phyloP scores from a whole-genome alignment of 2,888 invertebrate species.

The Girardia tigrina region DNA sequence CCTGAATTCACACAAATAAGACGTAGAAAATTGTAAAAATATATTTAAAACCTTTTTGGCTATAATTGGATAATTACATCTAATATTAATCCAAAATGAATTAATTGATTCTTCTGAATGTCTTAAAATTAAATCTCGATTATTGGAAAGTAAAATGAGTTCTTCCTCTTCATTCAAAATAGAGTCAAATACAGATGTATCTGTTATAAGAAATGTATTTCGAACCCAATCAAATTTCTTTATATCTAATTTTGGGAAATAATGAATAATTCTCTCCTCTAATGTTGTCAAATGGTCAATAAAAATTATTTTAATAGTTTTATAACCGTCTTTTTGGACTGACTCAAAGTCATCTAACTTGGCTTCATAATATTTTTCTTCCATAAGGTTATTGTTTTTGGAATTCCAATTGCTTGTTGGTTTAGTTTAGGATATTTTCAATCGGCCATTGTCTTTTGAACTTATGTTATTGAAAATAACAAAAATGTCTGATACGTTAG shows the following conservation, averaged over 20 bases:
- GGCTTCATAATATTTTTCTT: too few relatives aligned
- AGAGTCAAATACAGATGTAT: neutral
- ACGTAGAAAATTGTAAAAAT: neutral
- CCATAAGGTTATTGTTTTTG: too few relatives aligned
- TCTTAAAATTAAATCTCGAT: neutral
- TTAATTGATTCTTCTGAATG: neutral
- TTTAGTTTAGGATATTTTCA: too few relatives aligned
- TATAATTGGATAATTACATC: neutral
- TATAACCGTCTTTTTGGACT: neutral
- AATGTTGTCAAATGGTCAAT: conserved; percentile 23
- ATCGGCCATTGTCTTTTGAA: too few relatives aligned
- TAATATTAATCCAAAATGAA: neutral
- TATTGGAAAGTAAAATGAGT: neutral
- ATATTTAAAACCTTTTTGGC: too few relatives aligned
- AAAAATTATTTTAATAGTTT: neutral
- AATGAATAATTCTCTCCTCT: conserved; percentile 10
- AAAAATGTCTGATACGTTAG: too few relatives aligned
- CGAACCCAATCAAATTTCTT: neutral
- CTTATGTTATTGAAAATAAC: too few relatives aligned
- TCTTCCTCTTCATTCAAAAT: neutral
- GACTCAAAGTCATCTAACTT: neutral
- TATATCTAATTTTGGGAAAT: neutral
- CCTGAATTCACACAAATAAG: neutral
- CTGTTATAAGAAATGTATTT: neutral
- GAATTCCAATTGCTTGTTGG: too few relatives aligned